Conservation (phyloP, 2,113 vertebrate species). For the Malaclemys terrapin region DNA sequence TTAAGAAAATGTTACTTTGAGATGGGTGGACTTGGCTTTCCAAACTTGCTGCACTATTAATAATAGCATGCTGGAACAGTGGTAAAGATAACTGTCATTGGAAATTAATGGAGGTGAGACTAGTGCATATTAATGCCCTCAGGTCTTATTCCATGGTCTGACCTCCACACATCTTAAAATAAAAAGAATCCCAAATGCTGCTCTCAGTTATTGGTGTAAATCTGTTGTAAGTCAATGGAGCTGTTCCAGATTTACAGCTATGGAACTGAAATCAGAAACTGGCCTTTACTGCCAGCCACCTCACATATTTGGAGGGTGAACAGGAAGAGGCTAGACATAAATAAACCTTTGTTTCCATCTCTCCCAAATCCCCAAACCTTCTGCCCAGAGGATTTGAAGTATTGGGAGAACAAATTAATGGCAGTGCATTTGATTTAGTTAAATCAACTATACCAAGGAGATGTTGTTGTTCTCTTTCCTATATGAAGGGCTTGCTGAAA, state of each 20-base stretch:
- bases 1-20: conserved; percentile 26
- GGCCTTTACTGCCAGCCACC: not conserved
- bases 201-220: conserved; percentile 21
- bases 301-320: not conserved
- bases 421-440: not conserved
- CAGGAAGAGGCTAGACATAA: not conserved
- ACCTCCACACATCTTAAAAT: conserved; percentile 16
- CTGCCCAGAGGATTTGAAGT: not conserved
- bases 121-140: conserved; percentile 26
- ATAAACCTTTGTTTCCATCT: not conserved
- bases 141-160: conserved; percentile 29
- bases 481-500: not conserved
- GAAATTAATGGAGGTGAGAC: conserved; percentile 19
- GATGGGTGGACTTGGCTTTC: conserved; percentile 20
- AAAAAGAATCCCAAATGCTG: conserved; percentile 12
- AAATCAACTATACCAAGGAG: not conserved
- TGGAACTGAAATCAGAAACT: not conserved
- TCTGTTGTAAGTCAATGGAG: not conserved
- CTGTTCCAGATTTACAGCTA: not conserved
- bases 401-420: not conserved
- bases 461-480: not conserved
- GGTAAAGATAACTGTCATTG: conserved; percentile 22
- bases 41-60: conserved; percentile 12
- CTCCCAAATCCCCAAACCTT: conserved; percentile 1
- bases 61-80: conserved; percentile 13